phyloP scores from a whole-genome alignment of 2,113 vertebrate genomes.

The Alligator mississippiensis region DNA sequence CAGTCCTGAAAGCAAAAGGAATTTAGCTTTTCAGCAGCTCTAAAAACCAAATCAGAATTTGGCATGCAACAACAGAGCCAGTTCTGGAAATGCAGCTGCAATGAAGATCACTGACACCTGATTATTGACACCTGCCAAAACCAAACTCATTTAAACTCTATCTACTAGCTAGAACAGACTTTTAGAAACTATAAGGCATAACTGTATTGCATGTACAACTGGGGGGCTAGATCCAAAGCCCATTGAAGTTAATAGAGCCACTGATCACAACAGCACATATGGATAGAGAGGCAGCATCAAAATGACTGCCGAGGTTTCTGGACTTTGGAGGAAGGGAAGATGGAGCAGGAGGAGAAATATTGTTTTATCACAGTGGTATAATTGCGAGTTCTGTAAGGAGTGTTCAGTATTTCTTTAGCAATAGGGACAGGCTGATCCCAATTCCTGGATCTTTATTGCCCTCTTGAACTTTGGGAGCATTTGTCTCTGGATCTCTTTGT shows the following conservation, averaged over 20 bases:
- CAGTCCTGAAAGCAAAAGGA: not conserved
- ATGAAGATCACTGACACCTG: not conserved
- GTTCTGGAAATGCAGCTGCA: not conserved
- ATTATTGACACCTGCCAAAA: not conserved
- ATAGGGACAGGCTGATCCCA: not conserved
- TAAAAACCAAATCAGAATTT: not conserved
- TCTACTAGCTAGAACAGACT: not conserved
- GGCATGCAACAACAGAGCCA: not conserved
- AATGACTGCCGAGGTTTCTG: not conserved
- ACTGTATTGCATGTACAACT: not conserved
- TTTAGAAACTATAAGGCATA: not conserved
- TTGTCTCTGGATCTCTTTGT: accelerated
- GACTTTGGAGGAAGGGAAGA: not conserved
- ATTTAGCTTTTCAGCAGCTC: not conserved
- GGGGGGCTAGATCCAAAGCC: not conserved
- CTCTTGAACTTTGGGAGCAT: not conserved
- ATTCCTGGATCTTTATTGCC: not conserved
- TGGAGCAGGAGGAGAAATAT: not conserved
- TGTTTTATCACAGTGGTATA: not conserved
- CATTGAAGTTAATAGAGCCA: not conserved
- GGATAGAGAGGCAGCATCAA: not conserved
- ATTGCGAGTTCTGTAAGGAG: not conserved
- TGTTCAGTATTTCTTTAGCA: not conserved
- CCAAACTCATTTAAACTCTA: not conserved
- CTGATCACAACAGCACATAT: not conserved